Percentiles rank a stretch among this genome's conserved stretches.
Conservation (phyloP, 2,888 invertebrate species). For the Phasia obesa region DNA sequence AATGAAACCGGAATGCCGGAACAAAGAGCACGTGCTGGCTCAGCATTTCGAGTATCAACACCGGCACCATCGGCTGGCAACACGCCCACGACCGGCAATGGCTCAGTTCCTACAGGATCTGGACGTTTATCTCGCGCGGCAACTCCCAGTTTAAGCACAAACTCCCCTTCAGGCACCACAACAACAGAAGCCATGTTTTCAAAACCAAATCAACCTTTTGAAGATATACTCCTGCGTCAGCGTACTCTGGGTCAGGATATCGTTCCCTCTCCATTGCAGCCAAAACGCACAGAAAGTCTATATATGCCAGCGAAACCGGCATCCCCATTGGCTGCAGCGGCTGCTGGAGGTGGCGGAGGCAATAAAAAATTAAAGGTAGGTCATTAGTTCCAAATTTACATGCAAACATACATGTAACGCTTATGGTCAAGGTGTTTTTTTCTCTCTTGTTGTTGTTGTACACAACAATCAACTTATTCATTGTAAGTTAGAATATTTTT, state of each 20-base stretch:
- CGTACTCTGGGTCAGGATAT: slow-evolving; percentile 93
- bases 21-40: slow-evolving; percentile 84
- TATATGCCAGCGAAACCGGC: slow-evolving; percentile 87
- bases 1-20: slow-evolving; percentile 67
- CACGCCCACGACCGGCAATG: slow-evolving; percentile 85
- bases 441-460: too few species aligned
- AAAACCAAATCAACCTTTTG: slow-evolving; percentile 86
- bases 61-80: slow-evolving; percentile 75
- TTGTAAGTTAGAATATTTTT: not conserved
- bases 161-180: slow-evolving; percentile 78
- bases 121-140: slow-evolving; percentile 83
- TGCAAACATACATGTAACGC: not conserved
- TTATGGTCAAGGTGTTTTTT: slow-evolving; percentile 26
- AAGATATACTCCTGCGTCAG: slow-evolving; percentile 91
- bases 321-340: slow-evolving; percentile 82
- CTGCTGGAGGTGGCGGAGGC: slow-evolving; percentile 82
- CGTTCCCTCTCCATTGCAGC: slow-evolving; percentile 92
- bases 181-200: slow-evolving; percentile 81
- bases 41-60: slow-evolving; percentile 83
- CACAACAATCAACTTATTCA: not conserved
- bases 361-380: slow-evolving; percentile 82
- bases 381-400: not conserved
- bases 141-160: slow-evolving; percentile 83
- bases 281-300: slow-evolving; percentile 95
- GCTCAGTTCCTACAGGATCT: slow-evolving; percentile 85